Evolutionary conservation across 1,140 invertebrate species (phyloP), one percentile per base, ranked within the genome.

Genomic region (Eumaeus atala): DNA sequence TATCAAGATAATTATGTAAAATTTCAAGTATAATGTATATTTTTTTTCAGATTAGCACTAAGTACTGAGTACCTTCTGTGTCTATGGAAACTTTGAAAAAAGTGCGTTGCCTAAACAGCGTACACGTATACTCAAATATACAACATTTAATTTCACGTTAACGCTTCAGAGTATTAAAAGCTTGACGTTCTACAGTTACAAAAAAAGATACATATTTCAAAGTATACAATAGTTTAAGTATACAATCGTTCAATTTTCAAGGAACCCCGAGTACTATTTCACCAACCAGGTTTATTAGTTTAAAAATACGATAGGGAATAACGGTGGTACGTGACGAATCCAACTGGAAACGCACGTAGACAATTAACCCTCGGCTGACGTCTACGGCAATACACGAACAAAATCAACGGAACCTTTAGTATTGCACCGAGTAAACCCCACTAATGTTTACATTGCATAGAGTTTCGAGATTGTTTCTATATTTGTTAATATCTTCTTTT

Each of bases 281-380:
- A 54, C 33, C 35, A 9, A 48, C 40, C 51, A 59, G 8, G 36
- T 49, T 54, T 53, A 58, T 58, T 54, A 59, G 18, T 34, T 50
- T 28, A 48, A 50, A 59, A 59, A 52, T 48, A 48, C 28, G 21
- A 42, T 52, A 50, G 44, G 18, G 37, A 56, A 60, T 60, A 67
- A 70, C 61, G 64, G 36, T 48, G 52, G 67, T 59, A 75, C 72
- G 75, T 78, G 72, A 75, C 72, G 67, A 64, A 75, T 72, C 69
- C 66, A 59, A 51, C 56, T 75, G 66, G 71, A 78, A 75, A 75
- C 71, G 66, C 74, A 75, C 75, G 73, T 78, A 76, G 73, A 71
- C 75, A 72, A 76, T 73, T 73, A 73, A 73, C 38, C 66, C 64
- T 50, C 58, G 58, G 61, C 61, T 72, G 70, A 71, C 70, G 67